Conservation (phyloP, 2,888 invertebrate genomes). For the Trisateles emortualis region DNA sequence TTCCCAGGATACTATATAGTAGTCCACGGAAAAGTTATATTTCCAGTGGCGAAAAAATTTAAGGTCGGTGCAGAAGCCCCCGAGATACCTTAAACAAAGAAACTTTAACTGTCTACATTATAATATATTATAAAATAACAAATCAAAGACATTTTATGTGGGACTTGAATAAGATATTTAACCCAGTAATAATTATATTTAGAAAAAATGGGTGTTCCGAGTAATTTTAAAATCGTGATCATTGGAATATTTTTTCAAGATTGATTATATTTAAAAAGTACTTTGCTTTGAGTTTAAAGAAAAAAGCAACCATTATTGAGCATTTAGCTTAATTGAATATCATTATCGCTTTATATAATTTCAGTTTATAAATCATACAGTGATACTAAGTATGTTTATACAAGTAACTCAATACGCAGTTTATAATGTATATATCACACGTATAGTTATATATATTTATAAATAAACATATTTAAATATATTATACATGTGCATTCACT, state of each 20-base stretch:
- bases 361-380: too few relatives aligned
- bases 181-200: conserved; percentile 1
- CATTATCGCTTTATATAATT: neutral
- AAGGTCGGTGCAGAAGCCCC: conserved; percentile 26
- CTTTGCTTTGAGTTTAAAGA: neutral
- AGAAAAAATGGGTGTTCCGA: neutral
- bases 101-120: conserved; percentile 25
- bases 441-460: neutral
- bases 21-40: conserved; percentile 18
- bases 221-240: conserved; percentile 8
- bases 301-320: neutral
- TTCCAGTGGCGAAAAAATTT: conserved; percentile 18
- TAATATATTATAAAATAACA: conserved; percentile 16
- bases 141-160: conserved; percentile 10
- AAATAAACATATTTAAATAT: neutral
- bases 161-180: conserved; percentile 9
- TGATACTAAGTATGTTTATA: too few relatives aligned
- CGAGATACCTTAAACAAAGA: conserved; percentile 40
- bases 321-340: neutral
- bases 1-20: conserved; percentile 26
- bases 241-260: conserved; percentile 14
- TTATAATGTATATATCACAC: neutral
- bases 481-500: neutral
- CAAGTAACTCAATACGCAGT: neutral
- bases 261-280: neutral